Percentiles rank a stretch among this genome's conserved stretches.
phyloP scores from a whole-genome alignment of 2,888 invertebrate species.

The Liopterus haemorrhoidalis region DNA sequence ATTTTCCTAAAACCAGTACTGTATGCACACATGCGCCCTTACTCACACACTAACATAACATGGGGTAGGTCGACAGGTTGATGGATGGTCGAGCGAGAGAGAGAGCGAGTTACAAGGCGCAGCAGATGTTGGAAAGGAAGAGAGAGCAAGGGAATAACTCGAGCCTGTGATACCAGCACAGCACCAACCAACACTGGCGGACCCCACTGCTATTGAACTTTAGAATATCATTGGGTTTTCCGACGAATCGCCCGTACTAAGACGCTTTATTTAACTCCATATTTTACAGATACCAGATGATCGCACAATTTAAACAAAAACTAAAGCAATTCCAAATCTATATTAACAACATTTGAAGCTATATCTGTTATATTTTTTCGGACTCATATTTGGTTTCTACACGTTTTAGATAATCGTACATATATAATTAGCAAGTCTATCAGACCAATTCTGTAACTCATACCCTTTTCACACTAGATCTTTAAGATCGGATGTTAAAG shows the following conservation, averaged over 20 bases:
- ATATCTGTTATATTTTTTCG: too few relatives aligned
- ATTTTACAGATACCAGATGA: neutral
- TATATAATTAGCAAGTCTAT: too few relatives aligned
- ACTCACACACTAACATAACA: conserved; percentile 19
- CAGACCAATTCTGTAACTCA: too few relatives aligned
- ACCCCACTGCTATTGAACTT: neutral
- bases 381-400: too few relatives aligned
- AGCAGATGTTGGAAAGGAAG: conserved; percentile 4
- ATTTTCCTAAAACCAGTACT: neutral
- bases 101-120: conserved; percentile 6
- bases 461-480: too few relatives aligned
- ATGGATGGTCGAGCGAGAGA: conserved; percentile 20
- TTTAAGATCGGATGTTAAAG: too few relatives aligned
- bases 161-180: neutral
- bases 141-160: conserved; percentile 13
- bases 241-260: neutral
- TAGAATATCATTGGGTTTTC: neutral
- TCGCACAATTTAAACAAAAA: too few relatives aligned
- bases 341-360: too few relatives aligned
- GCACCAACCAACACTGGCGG: neutral
- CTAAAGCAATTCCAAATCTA: too few relatives aligned
- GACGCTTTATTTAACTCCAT: neutral
- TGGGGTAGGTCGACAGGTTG: conserved; percentile 24
- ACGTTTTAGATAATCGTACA: too few relatives aligned
- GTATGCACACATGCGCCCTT: conserved; percentile 9